Conservation (phyloP, 1,140 invertebrate genomes). For the Brachystomella parvula region DNA sequence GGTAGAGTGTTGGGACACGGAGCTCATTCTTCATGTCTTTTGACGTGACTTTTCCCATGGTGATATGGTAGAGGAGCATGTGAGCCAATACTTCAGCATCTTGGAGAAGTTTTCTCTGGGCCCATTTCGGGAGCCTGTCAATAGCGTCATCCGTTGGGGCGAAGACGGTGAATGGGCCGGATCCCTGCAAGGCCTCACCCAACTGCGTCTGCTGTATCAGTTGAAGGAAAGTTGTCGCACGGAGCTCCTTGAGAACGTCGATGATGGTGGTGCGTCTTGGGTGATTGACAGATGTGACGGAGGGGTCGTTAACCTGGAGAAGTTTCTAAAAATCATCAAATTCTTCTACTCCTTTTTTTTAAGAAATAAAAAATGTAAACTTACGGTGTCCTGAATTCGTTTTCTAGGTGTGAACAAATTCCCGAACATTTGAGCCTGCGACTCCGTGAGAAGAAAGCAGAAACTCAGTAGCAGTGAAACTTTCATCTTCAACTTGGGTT, state of each 20-base stretch:
- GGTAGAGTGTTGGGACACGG: conserved; percentile 35
- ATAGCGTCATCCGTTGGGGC: conserved; percentile 39
- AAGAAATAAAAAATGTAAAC: neutral
- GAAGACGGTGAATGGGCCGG: conserved; percentile 38
- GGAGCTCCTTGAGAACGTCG: conserved; percentile 36
- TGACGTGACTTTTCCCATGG: conserved; percentile 32
- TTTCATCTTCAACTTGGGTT: no score
- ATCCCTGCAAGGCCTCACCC: conserved; percentile 34
- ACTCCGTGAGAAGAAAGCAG: no score
- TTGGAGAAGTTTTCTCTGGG: conserved; percentile 31
- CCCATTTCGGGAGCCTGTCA: conserved; percentile 37
- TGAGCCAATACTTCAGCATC: conserved; percentile 37
- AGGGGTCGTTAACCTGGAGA: conserved; percentile 32
- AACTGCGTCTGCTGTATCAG: conserved; percentile 38
- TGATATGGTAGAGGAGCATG: conserved; percentile 39
- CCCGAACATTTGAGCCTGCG: conserved; percentile 32
- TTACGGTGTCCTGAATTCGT: conserved; percentile 35
- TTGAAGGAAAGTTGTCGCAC: conserved; percentile 37
- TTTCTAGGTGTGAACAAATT: conserved; percentile 31
- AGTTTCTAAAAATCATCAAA: neutral
- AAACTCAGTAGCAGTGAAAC: no score
- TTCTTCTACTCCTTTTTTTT: neutral
- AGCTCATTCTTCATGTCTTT: conserved; percentile 37
- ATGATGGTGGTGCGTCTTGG: conserved; percentile 37
- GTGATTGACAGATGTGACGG: conserved; percentile 34